Percentiles rank a stretch among this genome's conserved stretches.
phyloP scores from a whole-genome alignment of 2,888 invertebrate genomes.

The Melanophora roralis region DNA sequence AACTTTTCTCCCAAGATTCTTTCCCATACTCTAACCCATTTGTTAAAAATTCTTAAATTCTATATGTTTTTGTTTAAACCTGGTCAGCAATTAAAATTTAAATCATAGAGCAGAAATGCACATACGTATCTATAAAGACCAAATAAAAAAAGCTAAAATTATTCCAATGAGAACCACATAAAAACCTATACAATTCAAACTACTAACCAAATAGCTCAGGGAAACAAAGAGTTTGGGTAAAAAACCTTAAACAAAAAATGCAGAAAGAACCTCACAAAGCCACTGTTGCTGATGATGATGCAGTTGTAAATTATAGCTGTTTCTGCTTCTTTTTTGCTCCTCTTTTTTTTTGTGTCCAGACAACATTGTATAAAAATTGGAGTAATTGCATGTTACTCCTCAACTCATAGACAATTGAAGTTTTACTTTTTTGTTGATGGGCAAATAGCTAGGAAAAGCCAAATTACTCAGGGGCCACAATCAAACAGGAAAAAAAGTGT shows the following conservation, averaged over 20 bases:
- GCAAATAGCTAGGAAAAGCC: conserved; percentile 7
- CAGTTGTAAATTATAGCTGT: conserved; percentile 59
- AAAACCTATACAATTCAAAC: conserved; percentile 38
- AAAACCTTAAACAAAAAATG: background rate
- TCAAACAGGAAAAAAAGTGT: background rate
- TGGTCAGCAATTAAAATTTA: conserved; percentile 60
- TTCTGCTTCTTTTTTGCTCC: conserved; percentile 20
- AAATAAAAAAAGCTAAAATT: conserved; percentile 12
- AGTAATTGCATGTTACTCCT: conserved; percentile 59
- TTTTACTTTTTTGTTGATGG: background rate
- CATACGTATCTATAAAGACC: background rate
- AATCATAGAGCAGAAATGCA: conserved; percentile 27
- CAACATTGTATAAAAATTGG: conserved; percentile 59
- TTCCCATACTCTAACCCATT: conserved; percentile 45
- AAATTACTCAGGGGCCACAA: conserved; percentile 43
- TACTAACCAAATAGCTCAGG: conserved; percentile 6
- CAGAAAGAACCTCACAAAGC: conserved; percentile 29
- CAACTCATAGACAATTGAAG: conserved; percentile 29
- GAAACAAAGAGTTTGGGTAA: conserved; percentile 32
- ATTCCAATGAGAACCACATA: conserved; percentile 26
- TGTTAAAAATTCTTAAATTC: background rate
- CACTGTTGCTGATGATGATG: conserved; percentile 53
- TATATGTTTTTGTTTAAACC: conserved; percentile 28
- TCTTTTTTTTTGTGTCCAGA: background rate
- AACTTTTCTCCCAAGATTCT: conserved; percentile 24